Evolutionary conservation across 2,797 vertebrate species (phyloP), one percentile per base, ranked within the genome.

Genomic region (Arnoldichthys spilopterus): DNA sequence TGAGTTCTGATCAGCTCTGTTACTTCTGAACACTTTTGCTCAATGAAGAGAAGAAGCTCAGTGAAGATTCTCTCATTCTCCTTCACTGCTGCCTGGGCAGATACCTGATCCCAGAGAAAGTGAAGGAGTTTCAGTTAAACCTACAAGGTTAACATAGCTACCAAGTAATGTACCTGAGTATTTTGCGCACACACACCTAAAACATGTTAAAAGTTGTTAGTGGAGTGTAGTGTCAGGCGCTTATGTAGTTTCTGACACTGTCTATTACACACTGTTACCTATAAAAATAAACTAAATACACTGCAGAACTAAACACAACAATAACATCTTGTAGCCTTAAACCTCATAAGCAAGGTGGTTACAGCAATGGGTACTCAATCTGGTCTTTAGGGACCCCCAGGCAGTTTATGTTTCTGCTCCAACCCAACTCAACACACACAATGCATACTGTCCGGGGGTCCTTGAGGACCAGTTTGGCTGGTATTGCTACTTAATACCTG

Each of bases 41-140:
- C 43, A 22, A 84, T 49, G 6, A 37, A 74, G 26, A 26, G 11
- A 34, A 82, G 34, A 20, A 84, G 24, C 51, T 82, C 70, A 0
- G 6, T 74, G 28, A 84, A 80, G 4, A 80, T 49, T 6, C 13
- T 37, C 20, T 82, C 77, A 28, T 7, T 82, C 47, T 77, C 34
- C 26, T 72, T 51, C 16, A 82, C 59, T 4, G 70, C 70, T 24
- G 66, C 22, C 45, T 77, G 49, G 12, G 80, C 74, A 9, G 66
- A 67, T 26, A 6, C 22, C 37, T 45, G 28, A 22, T 51, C 49
- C 58, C 7, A 45, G 16, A 78, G 2, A 40, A 47, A 43, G 32
- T 4, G 20, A 7, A 8, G 13, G 20, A 53, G 7, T n/a, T 70
- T 9, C 11, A 54, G 22, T 56, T 30, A 37, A 2, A 37, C 12